Evolutionary conservation across 2,888 invertebrate species (phyloP).

Genomic region (Cataglyphis livida): DNA sequence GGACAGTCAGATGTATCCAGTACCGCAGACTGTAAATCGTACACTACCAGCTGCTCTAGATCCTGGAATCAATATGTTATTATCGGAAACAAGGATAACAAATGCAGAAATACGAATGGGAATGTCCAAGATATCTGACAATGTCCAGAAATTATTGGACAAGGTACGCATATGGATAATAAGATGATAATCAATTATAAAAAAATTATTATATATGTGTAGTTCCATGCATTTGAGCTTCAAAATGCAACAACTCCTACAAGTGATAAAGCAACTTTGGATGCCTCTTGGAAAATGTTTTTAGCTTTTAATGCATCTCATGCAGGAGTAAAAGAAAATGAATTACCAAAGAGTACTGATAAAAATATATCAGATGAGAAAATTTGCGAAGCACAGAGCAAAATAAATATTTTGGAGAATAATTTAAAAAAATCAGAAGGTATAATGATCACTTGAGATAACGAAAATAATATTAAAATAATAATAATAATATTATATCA

Average conservation of each 20-base stretch:
- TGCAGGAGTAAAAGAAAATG: slow-evolving; percentile 45
- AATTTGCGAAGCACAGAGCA: slow-evolving; percentile 62
- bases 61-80: slow-evolving; percentile 87
- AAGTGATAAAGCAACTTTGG: slow-evolving; percentile 73
- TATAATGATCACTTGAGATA: slow-evolving; percentile 42
- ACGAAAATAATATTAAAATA: slow-evolving; percentile 7
- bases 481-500: background rate
- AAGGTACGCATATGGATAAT: slow-evolving; percentile 81
- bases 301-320: slow-evolving; percentile 71
- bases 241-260: slow-evolving; percentile 79
- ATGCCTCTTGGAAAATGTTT: slow-evolving; percentile 78
- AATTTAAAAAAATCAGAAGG: slow-evolving; percentile 67
- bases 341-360: slow-evolving; percentile 38
- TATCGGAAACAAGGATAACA: slow-evolving; percentile 88
- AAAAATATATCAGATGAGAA: slow-evolving; percentile 41
- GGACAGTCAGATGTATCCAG: slow-evolving; percentile 78
- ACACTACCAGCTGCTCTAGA: slow-evolving; percentile 79
- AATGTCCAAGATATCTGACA: slow-evolving; percentile 88
- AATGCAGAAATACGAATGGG: slow-evolving; percentile 90
- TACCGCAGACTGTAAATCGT: slow-evolving; percentile 74
- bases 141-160: slow-evolving; percentile 88
- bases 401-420: slow-evolving; percentile 58
- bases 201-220: slow-evolving; percentile 54
- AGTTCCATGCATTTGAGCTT: slow-evolving; percentile 81
- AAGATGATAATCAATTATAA: slow-evolving; percentile 40